Conservation (phyloP, 2,888 invertebrate genomes). For the Tanytarsus gracilentus region DNA sequence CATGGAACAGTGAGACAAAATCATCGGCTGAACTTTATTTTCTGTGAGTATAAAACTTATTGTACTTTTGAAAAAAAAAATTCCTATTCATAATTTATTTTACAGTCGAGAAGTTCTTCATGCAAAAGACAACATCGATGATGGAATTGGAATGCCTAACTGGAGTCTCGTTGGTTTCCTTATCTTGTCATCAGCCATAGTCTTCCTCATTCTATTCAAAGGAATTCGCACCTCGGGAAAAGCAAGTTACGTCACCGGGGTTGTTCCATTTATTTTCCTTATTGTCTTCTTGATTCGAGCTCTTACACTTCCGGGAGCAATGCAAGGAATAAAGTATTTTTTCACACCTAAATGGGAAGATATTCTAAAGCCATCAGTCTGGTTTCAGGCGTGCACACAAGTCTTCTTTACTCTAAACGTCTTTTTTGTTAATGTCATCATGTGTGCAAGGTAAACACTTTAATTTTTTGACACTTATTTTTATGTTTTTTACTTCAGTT, state of each 20-base stretch:
- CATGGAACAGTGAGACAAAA: slow-evolving; percentile 32
- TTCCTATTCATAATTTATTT: slow-evolving; percentile 24
- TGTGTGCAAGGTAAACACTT: too few species aligned
- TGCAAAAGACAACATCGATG: slow-evolving; percentile 45
- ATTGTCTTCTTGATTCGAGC: slow-evolving; percentile 53
- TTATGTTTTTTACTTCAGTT: slow-evolving; percentile 54
- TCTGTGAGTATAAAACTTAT: slow-evolving; percentile 37
- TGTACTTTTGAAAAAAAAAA: background rate
- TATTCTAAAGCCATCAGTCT: slow-evolving; percentile 52
- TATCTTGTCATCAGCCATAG: slow-evolving; percentile 45
- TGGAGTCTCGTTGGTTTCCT: slow-evolving; percentile 47
- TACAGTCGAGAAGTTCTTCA: slow-evolving; percentile 46
- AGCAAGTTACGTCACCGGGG: slow-evolving; percentile 61
- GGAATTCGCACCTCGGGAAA: slow-evolving; percentile 59
- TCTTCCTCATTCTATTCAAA: slow-evolving; percentile 45
- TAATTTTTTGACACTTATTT: too few species aligned
- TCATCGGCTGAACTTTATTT: slow-evolving; percentile 44
- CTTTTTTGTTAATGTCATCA: slow-evolving; percentile 54
- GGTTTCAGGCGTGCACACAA: slow-evolving; percentile 57
- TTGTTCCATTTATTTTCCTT: slow-evolving; percentile 61
- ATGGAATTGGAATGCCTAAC: slow-evolving; percentile 49
- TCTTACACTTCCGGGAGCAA: slow-evolving; percentile 51
- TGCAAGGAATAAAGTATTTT: slow-evolving; percentile 55
- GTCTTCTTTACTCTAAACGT: slow-evolving; percentile 56
- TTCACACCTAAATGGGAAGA: slow-evolving; percentile 56